Conservation (phyloP, 2,113 vertebrate species). For the Boulengeromyrus knoepffleri region DNA sequence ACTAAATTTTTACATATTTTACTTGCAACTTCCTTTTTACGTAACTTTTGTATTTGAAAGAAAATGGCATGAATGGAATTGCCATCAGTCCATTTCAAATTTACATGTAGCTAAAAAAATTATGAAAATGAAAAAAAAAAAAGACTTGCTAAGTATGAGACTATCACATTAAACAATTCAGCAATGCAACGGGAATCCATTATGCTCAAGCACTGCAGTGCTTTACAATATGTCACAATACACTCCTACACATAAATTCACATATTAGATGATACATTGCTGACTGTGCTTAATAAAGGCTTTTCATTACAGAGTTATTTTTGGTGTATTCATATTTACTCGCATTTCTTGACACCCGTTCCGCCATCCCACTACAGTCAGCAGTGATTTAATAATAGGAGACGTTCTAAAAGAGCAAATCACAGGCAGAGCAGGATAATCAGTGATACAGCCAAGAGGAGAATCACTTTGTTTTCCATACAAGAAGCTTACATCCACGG, state of each 20-base stretch:
- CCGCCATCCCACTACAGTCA: neutral
- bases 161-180: neutral
- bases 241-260: neutral
- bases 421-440: neutral
- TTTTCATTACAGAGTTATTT: conserved; percentile 4
- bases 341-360: neutral
- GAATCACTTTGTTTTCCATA: conserved; percentile 7
- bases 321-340: neutral
- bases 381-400: conserved; percentile 35
- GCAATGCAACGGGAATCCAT: neutral
- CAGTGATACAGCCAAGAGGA: neutral
- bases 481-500: conserved; percentile 7
- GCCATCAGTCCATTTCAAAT: neutral
- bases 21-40: neutral
- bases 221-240: conserved; percentile 1
- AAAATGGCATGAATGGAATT: neutral
- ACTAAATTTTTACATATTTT: neutral
- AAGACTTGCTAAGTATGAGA: neutral
- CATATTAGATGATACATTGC: neutral
- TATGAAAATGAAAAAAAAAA: neutral
- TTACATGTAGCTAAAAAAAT: neutral
- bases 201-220: neutral
- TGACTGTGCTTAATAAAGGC: neutral
- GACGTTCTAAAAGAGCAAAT: conserved; percentile 25
- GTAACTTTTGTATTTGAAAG: neutral